Conservation (phyloP, 2,113 vertebrate genomes). For the Mellivora capensis region DNA sequence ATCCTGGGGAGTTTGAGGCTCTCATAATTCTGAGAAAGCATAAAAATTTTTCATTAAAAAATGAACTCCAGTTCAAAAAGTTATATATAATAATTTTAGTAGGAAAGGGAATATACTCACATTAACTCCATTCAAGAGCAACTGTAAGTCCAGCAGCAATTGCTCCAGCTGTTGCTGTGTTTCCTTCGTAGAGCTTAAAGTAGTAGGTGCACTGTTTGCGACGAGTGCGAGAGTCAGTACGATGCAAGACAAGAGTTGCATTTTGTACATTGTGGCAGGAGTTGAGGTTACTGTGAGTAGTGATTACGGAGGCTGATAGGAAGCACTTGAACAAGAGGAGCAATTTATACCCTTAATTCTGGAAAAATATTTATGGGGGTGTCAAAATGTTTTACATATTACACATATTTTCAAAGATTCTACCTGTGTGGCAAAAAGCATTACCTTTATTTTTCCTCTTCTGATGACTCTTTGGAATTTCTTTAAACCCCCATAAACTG, state of each 20-base stretch:
- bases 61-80: background rate
- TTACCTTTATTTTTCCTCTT: constrained; percentile 88
- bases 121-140: background rate
- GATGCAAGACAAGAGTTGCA: constrained; percentile 69
- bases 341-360: constrained; percentile 86
- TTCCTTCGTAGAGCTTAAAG: background rate
- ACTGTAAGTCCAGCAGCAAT: background rate
- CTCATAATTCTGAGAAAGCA: constrained; percentile 59
- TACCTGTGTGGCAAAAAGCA: constrained; percentile 84
- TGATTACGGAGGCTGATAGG: constrained; percentile 56
- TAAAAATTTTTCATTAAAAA: constrained; percentile 38
- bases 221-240: constrained; percentile 65
- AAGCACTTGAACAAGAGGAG: constrained; percentile 68
- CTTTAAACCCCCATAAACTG: constrained; percentile 81
- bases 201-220: constrained; percentile 56
- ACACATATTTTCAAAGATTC: constrained; percentile 82
- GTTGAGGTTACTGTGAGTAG: constrained; percentile 65
- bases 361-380: constrained; percentile 86
- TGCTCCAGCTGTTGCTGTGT: background rate
- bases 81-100: background rate
- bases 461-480: constrained; percentile 97
- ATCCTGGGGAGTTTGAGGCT: constrained; percentile 13
- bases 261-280: constrained; percentile 76
- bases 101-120: constrained; percentile 75
- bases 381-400: constrained; percentile 84